Percentiles rank a stretch among this genome's conserved stretches.
phyloP scores from a whole-genome alignment of 1,140 invertebrate genomes.

The Pseudomyrmex concolor region DNA sequence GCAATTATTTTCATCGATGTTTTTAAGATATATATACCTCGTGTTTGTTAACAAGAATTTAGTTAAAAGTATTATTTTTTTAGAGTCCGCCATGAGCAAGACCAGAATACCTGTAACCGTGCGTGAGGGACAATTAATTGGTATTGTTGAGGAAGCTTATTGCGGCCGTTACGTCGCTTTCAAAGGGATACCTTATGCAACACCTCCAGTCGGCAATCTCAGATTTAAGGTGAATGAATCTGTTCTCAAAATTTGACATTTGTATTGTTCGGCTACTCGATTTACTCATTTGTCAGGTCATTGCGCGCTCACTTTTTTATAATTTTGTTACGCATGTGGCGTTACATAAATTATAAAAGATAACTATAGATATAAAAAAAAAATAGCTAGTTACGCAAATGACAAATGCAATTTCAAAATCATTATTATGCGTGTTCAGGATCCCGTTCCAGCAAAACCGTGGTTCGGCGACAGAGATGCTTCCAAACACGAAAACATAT shows the following conservation, averaged over 20 bases:
- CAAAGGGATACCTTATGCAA: conserved; percentile 75
- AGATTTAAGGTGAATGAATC: conserved; percentile 61
- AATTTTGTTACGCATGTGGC: no score
- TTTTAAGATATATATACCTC: no score
- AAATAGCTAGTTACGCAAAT: not conserved
- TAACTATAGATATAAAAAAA: no score
- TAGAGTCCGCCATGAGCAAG: not conserved
- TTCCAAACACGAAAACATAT: conserved; percentile 84
- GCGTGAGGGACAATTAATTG: conserved; percentile 66
- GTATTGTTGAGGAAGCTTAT: conserved; percentile 53
- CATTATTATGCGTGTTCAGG: conserved; percentile 78
- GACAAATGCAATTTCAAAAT: not conserved
- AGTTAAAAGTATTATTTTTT: no score
- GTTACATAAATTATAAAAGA: no score
- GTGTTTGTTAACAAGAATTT: no score
- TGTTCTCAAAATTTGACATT: conserved; percentile 13
- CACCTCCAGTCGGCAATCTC: conserved; percentile 66
- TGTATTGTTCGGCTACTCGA: no score
- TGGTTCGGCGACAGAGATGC: conserved; percentile 87
- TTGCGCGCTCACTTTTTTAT: no score
- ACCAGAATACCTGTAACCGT: conserved; percentile 11
- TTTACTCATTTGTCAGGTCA: no score
- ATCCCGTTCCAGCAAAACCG: conserved; percentile 85
- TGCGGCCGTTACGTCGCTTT: conserved; percentile 69
- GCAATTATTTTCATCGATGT: no score